phyloP scores from a whole-genome alignment of 2,113 vertebrate genomes.

The Dicentrarchus labrax region DNA sequence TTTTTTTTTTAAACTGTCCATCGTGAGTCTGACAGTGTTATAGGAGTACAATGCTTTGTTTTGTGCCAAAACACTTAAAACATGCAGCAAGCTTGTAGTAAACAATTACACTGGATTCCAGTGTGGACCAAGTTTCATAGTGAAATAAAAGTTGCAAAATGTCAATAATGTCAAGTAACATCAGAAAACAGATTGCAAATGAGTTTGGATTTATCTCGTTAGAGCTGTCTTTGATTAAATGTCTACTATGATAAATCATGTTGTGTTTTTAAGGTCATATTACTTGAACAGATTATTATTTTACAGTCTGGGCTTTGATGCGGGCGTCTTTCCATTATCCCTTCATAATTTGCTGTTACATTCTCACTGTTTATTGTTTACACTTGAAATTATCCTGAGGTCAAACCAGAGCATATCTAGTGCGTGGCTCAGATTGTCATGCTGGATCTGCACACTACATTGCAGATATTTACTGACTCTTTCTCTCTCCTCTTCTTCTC shows the following conservation, averaged over 20 bases:
- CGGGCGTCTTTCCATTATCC: background rate
- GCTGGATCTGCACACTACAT: background rate
- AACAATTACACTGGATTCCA: background rate
- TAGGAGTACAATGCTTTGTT: background rate
- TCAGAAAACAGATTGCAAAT: background rate
- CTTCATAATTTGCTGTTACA: background rate
- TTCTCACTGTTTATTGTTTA: conserved; percentile 14
- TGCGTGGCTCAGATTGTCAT: background rate
- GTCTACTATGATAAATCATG: background rate
- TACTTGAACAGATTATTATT: background rate
- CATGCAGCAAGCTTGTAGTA: background rate
- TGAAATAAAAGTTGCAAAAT: background rate
- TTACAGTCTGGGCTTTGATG: background rate
- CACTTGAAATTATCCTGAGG: background rate
- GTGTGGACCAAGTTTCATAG: background rate
- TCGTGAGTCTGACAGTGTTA: background rate
- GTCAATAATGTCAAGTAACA: background rate
- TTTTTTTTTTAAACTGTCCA: background rate
- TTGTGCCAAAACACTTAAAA: background rate
- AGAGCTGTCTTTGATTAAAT: background rate
- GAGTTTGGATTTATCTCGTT: background rate
- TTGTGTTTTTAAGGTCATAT: background rate
- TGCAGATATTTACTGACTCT: background rate
- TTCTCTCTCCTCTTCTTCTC: background rate
- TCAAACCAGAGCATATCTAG: background rate